phyloP scores from a whole-genome alignment of 2,888 invertebrate genomes.

The Tipula vernalis region DNA sequence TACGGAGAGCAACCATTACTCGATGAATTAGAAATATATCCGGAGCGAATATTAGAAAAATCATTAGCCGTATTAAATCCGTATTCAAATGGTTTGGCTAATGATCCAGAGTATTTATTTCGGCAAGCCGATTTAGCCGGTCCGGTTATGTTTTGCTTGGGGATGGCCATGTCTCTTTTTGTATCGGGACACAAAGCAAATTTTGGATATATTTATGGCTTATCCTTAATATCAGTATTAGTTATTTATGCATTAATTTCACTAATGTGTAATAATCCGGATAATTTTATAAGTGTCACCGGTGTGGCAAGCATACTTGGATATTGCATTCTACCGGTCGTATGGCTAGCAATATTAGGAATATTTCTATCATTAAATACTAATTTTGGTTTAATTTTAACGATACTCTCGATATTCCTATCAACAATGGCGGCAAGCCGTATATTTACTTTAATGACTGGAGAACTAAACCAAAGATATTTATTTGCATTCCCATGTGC shows the following conservation, averaged over 20 bases:
- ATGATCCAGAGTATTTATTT: slow-evolving; percentile 61
- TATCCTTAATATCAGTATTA: slow-evolving; percentile 79
- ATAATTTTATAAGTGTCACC: slow-evolving; percentile 58
- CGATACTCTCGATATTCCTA: slow-evolving; percentile 66
- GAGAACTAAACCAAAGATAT: slow-evolving; percentile 52
- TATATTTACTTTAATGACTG: slow-evolving; percentile 81
- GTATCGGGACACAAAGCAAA: slow-evolving; percentile 68
- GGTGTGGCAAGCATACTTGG: slow-evolving; percentile 82
- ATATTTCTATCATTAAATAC: slow-evolving; percentile 68
- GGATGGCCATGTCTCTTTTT: slow-evolving; percentile 51
- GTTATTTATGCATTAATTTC: slow-evolving; percentile 78
- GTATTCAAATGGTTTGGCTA: slow-evolving; percentile 53
- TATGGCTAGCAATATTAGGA: slow-evolving; percentile 67
- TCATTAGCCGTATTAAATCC: slow-evolving; percentile 83
- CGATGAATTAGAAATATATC: slow-evolving; percentile 87
- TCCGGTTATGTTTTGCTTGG: slow-evolving; percentile 78
- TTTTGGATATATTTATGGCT: slow-evolving; percentile 89
- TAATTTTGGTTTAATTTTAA: slow-evolving; percentile 50
- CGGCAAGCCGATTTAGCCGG: slow-evolving; percentile 86
- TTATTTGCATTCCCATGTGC: slow-evolving; percentile 88
- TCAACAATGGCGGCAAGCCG: slow-evolving; percentile 86
- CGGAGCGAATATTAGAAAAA: slow-evolving; percentile 76
- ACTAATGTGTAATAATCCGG: slow-evolving; percentile 55
- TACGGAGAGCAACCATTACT: slow-evolving; percentile 75
- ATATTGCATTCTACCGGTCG: slow-evolving; percentile 87